A percentile compares a stretch with the other conserved stretches of the same genome.
Evolutionary conservation across 2,888 invertebrate genomes (phyloP).

Genomic region (Ischnura elegans): DNA sequence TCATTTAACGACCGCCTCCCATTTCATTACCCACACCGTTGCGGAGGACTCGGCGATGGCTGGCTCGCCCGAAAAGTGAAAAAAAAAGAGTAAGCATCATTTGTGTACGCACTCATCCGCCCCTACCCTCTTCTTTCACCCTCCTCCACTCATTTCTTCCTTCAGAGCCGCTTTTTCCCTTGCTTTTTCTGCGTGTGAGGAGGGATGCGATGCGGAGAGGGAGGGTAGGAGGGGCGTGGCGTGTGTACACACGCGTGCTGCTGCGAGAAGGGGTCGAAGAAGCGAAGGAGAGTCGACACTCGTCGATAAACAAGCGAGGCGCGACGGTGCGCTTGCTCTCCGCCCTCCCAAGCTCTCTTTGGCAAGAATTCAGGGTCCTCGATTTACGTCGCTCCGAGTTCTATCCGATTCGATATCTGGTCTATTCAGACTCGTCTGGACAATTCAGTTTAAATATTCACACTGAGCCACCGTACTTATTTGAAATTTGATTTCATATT

Average conservation of each 20-base stretch:
- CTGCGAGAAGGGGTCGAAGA: not conserved
- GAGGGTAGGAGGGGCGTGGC: not conserved
- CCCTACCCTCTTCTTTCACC: not conserved
- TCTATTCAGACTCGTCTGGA: no score
- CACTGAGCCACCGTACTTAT: no score
- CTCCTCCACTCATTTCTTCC: not conserved
- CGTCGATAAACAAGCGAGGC: constrained; percentile 18
- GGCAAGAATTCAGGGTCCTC: no score
- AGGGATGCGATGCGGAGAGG: no score
- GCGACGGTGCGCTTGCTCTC: no score
- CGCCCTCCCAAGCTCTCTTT: no score
- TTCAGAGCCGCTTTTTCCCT: not conserved
- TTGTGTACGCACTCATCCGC: not conserved
- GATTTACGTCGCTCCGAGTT: no score
- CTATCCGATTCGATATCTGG: no score
- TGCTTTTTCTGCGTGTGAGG: not conserved
- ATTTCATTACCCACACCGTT: not conserved
- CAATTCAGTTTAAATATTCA: no score
- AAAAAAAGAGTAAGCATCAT: not conserved
- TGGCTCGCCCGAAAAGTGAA: not conserved
- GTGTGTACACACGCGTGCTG: not conserved
- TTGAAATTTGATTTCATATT: no score
- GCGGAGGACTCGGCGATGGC: not conserved
- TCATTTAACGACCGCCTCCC: constrained; percentile 29
- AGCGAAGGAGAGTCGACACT: not conserved